These are phyloP conservation scores for Hermatobates lingyangjiaoensis DNA, from an alignment of 1,140 invertebrate genomes.

Conservation along the genomic window DNA sequence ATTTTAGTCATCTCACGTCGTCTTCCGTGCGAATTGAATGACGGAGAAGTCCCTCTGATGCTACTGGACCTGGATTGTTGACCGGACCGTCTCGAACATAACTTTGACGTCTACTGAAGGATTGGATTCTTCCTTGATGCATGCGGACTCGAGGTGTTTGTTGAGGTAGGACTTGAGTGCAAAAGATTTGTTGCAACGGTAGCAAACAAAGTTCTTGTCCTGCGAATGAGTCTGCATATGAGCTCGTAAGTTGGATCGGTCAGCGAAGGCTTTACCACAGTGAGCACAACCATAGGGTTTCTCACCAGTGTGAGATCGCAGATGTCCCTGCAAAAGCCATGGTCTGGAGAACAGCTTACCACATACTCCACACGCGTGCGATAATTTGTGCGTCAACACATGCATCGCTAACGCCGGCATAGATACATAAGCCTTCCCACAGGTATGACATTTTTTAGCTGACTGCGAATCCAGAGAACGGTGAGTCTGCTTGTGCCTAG, in stretches of 20 bases:
- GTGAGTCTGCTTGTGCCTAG: slow-evolving; percentile 83
- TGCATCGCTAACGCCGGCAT: slow-evolving; percentile 98
- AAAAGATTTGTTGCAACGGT: slow-evolving; percentile 79
- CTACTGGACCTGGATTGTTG: slow-evolving; percentile 16
- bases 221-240: slow-evolving; percentile 87
- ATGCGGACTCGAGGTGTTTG: slow-evolving; percentile 88
- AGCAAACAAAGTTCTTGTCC: slow-evolving; percentile 78
- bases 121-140: slow-evolving; percentile 23
- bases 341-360: slow-evolving; percentile 82
- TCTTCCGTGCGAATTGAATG: slow-evolving; percentile 15
- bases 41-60: slow-evolving; percentile 17
- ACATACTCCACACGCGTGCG: slow-evolving; percentile 81
- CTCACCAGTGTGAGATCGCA: slow-evolving; percentile 92
- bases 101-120: slow-evolving; percentile 12
- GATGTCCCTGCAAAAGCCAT: slow-evolving; percentile 83
- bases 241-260: slow-evolving; percentile 80
- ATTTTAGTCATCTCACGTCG: too few relatives aligned
- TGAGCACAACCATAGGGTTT: slow-evolving; percentile 97
- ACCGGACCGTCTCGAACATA: slow-evolving; percentile 12
- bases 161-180: slow-evolving; percentile 93
- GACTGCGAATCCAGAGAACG: slow-evolving; percentile 78
- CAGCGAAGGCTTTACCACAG: slow-evolving; percentile 96
- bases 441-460: slow-evolving; percentile 84
- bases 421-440: slow-evolving; percentile 88
- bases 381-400: slow-evolving; percentile 74